Percentiles rank a stretch among this genome's conserved stretches.
Conservation (phyloP, 2,113 vertebrate genomes). For the Melanerpes formicivorus region DNA sequence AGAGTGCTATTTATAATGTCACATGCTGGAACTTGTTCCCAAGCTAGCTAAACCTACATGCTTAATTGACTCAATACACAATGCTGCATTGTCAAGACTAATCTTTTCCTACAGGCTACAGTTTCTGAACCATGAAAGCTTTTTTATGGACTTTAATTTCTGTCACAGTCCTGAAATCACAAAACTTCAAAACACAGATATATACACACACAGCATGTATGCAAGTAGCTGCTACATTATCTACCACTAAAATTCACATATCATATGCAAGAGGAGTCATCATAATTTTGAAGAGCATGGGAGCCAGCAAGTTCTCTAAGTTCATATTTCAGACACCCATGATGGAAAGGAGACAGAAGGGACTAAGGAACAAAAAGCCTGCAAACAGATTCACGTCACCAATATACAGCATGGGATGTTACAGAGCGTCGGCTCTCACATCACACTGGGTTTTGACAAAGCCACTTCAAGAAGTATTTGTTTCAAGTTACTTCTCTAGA, state of each 20-base stretch:
- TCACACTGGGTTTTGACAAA: not conserved
- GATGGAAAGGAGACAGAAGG: not conserved
- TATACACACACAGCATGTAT: not conserved
- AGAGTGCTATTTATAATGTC: constrained; percentile 87
- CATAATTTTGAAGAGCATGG: not conserved
- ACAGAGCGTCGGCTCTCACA: not conserved
- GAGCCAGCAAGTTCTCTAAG: not conserved
- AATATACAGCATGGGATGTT: not conserved
- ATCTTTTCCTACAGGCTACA: constrained; percentile 70
- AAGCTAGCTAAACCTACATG: constrained; percentile 78
- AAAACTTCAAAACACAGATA: not conserved
- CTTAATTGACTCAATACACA: constrained; percentile 79
- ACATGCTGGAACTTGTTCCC: constrained; percentile 78
- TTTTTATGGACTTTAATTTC: constrained; percentile 20
- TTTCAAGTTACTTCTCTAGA: not conserved
- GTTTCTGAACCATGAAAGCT: constrained; percentile 62
- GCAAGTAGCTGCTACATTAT: not conserved
- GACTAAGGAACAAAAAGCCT: not conserved
- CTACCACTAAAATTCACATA: not conserved
- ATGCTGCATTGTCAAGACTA: constrained; percentile 72
- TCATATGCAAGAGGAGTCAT: not conserved
- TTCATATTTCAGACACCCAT: not conserved
- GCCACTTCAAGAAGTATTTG: not conserved
- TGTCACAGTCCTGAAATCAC: not conserved
- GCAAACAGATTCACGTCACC: not conserved